These are phyloP conservation scores for Characodon lateralis DNA, from an alignment of 2,797 vertebrate species.

Conservation along the genomic window DNA sequence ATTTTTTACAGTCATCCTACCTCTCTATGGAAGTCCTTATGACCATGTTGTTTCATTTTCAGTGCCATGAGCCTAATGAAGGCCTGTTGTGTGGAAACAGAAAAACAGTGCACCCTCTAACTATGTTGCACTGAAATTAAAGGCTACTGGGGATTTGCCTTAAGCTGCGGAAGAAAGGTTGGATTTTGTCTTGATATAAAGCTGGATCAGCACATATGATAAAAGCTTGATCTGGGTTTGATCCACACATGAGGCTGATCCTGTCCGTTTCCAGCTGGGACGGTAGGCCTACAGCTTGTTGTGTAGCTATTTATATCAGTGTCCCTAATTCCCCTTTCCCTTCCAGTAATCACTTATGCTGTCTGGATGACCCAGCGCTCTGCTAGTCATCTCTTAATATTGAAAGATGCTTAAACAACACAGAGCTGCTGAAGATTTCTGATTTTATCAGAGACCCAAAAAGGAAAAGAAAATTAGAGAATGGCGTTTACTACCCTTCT, in stretches of 20 bases:
- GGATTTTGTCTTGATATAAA: no score
- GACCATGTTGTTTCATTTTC: no score
- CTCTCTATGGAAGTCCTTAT: no score
- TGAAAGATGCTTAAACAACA: neutral
- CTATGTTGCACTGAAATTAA: no score
- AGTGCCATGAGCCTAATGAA: no score
- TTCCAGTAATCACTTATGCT: slow-evolving; percentile 61
- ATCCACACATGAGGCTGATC: slow-evolving; percentile 15
- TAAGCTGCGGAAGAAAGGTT: neutral
- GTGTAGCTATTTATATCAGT: neutral
- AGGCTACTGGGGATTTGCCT: no score
- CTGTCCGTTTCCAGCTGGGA: neutral
- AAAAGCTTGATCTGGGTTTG: slow-evolving; percentile 6
- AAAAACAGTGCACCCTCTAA: no score
- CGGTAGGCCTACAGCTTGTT: slow-evolving; percentile 8
- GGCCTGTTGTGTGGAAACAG: no score
- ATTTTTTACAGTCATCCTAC: no score
- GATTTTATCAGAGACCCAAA: no score
- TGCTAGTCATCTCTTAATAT: neutral
- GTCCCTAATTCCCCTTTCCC: slow-evolving; percentile 44
- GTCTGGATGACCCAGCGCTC: slow-evolving; percentile 25
- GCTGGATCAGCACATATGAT: neutral
- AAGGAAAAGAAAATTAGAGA: no score
- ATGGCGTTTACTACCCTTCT: no score
- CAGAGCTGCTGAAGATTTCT: neutral